Evolutionary conservation across 2,888 invertebrate genomes (phyloP).

Genomic region (Amitus sp.): DNA sequence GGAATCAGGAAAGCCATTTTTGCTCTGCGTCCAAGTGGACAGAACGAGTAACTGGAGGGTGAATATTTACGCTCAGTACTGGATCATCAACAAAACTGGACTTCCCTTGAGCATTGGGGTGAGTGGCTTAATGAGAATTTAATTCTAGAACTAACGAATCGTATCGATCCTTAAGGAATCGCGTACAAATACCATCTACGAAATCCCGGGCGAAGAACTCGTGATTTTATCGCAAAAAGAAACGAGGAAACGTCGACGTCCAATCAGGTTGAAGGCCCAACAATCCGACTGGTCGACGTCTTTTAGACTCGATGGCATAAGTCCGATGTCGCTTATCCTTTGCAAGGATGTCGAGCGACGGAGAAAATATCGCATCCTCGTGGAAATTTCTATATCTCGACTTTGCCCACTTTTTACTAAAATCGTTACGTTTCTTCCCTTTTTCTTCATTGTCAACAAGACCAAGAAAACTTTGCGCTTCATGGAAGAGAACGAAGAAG

Average conservation of each 20-base stretch:
- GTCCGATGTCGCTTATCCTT: slow-evolving; percentile 80
- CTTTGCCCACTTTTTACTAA: slow-evolving; percentile 80
- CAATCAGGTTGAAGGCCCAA: slow-evolving; percentile 70
- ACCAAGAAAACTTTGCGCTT: slow-evolving; percentile 72
- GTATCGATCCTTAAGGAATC: slow-evolving; percentile 67
- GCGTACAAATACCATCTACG: slow-evolving; percentile 71
- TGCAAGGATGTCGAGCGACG: slow-evolving; percentile 78
- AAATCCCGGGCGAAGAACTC: slow-evolving; percentile 72
- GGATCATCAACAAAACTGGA: slow-evolving; percentile 90
- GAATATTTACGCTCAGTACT: slow-evolving; percentile 82
- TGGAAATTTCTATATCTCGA: slow-evolving; percentile 77
- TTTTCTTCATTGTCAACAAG: slow-evolving; percentile 81
- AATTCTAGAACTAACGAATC: slow-evolving; percentile 4
- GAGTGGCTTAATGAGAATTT: slow-evolving; percentile 37
- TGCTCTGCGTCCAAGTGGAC: slow-evolving; percentile 75
- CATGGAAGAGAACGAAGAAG: slow-evolving; percentile 88
- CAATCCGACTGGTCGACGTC: slow-evolving; percentile 75
- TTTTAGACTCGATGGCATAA: slow-evolving; percentile 75
- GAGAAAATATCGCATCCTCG: slow-evolving; percentile 78
- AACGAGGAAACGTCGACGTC: slow-evolving; percentile 66
- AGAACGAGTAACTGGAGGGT: slow-evolving; percentile 73
- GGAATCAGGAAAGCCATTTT: slow-evolving; percentile 74
- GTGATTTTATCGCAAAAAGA: slow-evolving; percentile 75
- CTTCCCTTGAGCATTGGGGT: slow-evolving; percentile 84
- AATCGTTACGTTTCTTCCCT: slow-evolving; percentile 81